Evolutionary conservation across 2,113 vertebrate genomes (phyloP).

Genomic region (Ptilonorhynchus violaceus): DNA sequence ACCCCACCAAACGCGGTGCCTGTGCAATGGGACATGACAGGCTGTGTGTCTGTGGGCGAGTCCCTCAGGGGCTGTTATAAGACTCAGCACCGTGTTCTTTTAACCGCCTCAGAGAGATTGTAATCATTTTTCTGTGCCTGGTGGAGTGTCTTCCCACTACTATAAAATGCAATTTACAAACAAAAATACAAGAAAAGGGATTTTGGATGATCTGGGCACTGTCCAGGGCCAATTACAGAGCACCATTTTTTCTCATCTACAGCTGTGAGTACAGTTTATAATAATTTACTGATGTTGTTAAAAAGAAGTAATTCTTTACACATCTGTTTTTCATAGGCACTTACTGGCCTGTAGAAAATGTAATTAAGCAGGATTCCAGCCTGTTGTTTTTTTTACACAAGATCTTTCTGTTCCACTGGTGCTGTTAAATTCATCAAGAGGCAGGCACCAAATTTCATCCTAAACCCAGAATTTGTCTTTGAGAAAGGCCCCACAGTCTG

Average conservation of each 20-base stretch:
- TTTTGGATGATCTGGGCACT: background rate
- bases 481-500: background rate
- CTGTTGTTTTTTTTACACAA: background rate
- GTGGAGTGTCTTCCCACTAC: background rate
- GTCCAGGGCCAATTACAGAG: background rate
- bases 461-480: background rate
- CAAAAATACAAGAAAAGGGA: background rate
- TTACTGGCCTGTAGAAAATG: constrained; percentile 30
- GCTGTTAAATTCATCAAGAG: background rate
- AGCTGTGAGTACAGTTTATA: background rate
- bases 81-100: background rate
- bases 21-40: background rate
- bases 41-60: background rate
- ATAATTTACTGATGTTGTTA: background rate
- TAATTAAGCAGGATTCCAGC: constrained; percentile 32
- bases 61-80: background rate
- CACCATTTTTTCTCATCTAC: background rate
- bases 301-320: constrained; percentile 1
- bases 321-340: background rate
- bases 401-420: background rate
- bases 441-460: background rate
- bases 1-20: background rate
- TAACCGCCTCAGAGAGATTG: background rate
- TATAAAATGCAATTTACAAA: constrained; percentile 21
- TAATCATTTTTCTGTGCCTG: background rate